phyloP scores from a whole-genome alignment of 2,113 vertebrate genomes.

The Bucco capensis region DNA sequence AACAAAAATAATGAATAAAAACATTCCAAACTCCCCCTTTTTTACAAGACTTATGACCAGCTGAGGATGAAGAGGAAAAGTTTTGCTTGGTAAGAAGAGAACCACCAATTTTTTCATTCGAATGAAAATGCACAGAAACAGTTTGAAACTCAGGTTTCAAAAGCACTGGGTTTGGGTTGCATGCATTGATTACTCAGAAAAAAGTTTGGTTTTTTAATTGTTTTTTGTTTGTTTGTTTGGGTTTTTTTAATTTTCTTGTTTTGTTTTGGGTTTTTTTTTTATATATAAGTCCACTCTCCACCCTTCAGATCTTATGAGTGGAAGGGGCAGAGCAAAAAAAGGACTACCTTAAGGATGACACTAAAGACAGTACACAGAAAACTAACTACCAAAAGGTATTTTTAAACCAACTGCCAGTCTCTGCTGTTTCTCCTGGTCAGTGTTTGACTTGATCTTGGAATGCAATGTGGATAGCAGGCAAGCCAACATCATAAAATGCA shows the following conservation, averaged over 20 bases:
- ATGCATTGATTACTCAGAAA: neutral
- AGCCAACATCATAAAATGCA: conserved; percentile 29
- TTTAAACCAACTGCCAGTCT: conserved; percentile 2
- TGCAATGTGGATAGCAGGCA: neutral
- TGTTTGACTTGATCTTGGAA: conserved; percentile 19
- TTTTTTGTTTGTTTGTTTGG: no score
- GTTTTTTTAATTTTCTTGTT: no score
- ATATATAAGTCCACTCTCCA: neutral
- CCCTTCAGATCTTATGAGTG: neutral
- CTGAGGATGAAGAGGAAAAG: neutral
- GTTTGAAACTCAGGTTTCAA: neutral
- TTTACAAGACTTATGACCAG: neutral
- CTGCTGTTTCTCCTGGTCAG: neutral
- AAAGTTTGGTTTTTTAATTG: neutral
- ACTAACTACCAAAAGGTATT: neutral
- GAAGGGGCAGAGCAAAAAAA: neutral
- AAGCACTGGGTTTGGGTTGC: neutral
- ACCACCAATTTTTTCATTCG: neutral
- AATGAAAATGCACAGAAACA: neutral
- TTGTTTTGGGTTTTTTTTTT: neutral
- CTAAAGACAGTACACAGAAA: neutral
- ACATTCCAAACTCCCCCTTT: neutral
- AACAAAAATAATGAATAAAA: neutral
- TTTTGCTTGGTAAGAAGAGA: neutral
- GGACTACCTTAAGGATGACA: neutral